Evolutionary conservation across 2,113 vertebrate genomes (phyloP).

Genomic region (Panurus biarmicus): DNA sequence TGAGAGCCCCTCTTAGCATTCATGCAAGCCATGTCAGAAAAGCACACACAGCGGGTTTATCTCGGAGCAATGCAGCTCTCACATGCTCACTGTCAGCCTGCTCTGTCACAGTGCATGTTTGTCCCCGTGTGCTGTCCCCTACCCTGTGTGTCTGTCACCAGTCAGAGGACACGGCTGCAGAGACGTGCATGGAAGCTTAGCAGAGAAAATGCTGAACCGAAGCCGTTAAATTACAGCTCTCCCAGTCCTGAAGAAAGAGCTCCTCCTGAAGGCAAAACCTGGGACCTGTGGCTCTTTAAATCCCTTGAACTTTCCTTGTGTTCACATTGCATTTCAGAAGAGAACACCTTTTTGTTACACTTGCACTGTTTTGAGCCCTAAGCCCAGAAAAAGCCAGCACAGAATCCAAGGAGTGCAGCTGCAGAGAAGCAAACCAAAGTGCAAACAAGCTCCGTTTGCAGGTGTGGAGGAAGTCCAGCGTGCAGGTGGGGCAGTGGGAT

Average conservation of each 20-base stretch:
- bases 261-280: conserved; percentile 8
- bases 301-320: neutral
- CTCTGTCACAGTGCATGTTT: neutral
- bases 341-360: neutral
- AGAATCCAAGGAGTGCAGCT: neutral
- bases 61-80: neutral
- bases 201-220: neutral
- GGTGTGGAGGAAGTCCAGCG: neutral
- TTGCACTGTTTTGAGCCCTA: neutral
- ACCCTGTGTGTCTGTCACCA: neutral
- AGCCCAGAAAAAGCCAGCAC: neutral
- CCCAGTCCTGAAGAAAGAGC: neutral
- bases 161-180: neutral
- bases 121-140: neutral
- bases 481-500: neutral
- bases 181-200: neutral
- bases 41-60: neutral
- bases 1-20: neutral
- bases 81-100: neutral
- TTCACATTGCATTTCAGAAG: neutral
- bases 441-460: neutral
- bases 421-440: neutral
- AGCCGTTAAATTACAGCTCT: neutral
- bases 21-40: neutral
- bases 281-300: neutral